A percentile compares a stretch with the other conserved stretches of the same genome.
Evolutionary conservation across 2,888 invertebrate species (phyloP).

Genomic region (Galerucella pusilla): DNA sequence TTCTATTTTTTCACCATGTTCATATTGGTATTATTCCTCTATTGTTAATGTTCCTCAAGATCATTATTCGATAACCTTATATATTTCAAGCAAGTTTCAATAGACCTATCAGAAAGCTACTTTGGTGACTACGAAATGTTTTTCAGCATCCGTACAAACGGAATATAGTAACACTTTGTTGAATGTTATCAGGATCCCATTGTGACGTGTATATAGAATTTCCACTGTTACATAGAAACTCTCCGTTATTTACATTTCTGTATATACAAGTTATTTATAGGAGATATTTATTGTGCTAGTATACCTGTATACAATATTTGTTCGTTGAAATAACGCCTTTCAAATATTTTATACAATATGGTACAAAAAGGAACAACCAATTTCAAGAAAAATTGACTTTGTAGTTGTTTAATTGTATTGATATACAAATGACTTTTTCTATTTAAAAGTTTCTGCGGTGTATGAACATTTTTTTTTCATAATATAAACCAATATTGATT

Average conservation of each 20-base stretch:
- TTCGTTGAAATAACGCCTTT: neutral
- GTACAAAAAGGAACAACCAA: neutral
- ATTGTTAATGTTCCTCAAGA: neutral
- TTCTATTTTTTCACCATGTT: no score
- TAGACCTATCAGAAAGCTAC: constrained; percentile 37
- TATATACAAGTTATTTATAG: constrained; percentile 20
- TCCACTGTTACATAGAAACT: constrained; percentile 10
- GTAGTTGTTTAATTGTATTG: neutral
- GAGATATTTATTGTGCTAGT: neutral
- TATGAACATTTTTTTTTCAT: no score
- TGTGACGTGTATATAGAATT: constrained; percentile 20
- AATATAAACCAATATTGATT: no score
- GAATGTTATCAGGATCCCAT: constrained; percentile 47
- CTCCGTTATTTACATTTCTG: constrained; percentile 29
- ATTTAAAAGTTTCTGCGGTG: no score
- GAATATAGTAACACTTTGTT: constrained; percentile 35
- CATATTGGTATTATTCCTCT: no score
- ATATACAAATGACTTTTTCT: no score
- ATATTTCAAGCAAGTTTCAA: constrained; percentile 26
- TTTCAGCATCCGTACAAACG: constrained; percentile 41
- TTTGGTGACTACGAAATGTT: constrained; percentile 38
- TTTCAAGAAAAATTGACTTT: neutral
- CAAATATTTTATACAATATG: neutral
- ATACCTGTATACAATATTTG: constrained; percentile 6
- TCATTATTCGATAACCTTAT: neutral